Conservation (phyloP, 2,113 vertebrate species). For the Sphaerodactylus townsendi region DNA sequence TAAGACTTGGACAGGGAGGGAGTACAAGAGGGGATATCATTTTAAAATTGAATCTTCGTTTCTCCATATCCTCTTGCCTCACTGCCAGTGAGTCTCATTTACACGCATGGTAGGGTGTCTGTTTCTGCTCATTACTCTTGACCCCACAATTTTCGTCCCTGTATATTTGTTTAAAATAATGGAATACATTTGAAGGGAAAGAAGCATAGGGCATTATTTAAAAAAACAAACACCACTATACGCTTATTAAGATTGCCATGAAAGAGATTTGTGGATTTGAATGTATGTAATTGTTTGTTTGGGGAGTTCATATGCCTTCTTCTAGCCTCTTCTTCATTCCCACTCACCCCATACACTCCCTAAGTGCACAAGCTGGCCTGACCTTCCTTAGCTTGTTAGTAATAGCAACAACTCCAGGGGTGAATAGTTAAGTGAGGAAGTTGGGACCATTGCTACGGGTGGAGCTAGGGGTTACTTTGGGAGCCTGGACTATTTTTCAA, state of each 20-base stretch:
- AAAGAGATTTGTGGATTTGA: too few species aligned
- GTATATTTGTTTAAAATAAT: background rate
- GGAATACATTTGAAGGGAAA: background rate
- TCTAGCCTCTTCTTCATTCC: background rate
- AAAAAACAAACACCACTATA: background rate
- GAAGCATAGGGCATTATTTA: background rate
- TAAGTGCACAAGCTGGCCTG: background rate
- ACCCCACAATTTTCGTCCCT: background rate
- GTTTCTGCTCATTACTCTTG: too few species aligned
- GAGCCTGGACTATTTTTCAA: background rate
- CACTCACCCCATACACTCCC: background rate
- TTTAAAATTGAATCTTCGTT: background rate
- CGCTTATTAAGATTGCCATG: too few species aligned
- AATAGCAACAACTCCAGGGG: background rate
- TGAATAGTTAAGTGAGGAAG: background rate
- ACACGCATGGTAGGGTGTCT: background rate
- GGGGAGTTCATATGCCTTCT: too few species aligned
- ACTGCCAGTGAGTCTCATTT: background rate
- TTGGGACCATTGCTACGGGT: background rate
- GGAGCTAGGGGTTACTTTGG: background rate
- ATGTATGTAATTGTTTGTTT: too few species aligned
- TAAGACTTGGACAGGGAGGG: rapidly evolving
- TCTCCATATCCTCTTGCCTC: background rate
- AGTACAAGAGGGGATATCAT: background rate
- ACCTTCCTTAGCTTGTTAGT: background rate